A percentile compares a stretch with the other conserved stretches of the same genome.
Evolutionary conservation across 1,140 invertebrate species (phyloP).

Genomic region (Caerostris darwini): DNA sequence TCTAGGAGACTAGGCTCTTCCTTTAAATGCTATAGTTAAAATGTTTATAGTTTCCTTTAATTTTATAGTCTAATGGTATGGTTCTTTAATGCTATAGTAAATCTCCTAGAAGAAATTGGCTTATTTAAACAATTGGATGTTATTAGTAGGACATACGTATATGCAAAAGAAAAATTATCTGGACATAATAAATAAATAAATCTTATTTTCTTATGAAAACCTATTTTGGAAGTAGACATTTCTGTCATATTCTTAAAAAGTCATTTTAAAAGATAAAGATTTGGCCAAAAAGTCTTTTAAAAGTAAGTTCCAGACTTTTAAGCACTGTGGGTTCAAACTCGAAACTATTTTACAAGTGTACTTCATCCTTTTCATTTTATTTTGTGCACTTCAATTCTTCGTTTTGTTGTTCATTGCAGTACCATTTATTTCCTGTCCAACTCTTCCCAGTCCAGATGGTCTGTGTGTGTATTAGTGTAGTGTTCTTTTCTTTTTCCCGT

Average conservation of each 20-base stretch:
- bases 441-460: slow-evolving; percentile 2
- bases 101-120: too few relatives aligned
- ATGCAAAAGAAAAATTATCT: too few relatives aligned
- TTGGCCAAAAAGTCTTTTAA: neutral
- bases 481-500: neutral
- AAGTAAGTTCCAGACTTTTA: neutral
- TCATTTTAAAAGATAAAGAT: neutral
- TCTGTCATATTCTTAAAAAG: neutral
- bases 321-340: neutral
- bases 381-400: neutral
- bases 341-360: slow-evolving; percentile 1
- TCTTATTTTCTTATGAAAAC: too few relatives aligned
- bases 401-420: neutral
- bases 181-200: too few relatives aligned
- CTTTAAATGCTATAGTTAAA: too few relatives aligned
- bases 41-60: too few relatives aligned
- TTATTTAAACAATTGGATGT: too few relatives aligned
- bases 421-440: slow-evolving; percentile 3
- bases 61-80: too few relatives aligned
- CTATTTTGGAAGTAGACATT: too few relatives aligned
- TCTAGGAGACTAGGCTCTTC: too few relatives aligned
- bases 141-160: too few relatives aligned
- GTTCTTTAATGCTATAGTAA: too few relatives aligned
- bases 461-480: neutral
- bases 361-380: slow-evolving; percentile 1